phyloP scores from a whole-genome alignment of 2,113 vertebrate genomes.

The Corythoichthys intestinalis region DNA sequence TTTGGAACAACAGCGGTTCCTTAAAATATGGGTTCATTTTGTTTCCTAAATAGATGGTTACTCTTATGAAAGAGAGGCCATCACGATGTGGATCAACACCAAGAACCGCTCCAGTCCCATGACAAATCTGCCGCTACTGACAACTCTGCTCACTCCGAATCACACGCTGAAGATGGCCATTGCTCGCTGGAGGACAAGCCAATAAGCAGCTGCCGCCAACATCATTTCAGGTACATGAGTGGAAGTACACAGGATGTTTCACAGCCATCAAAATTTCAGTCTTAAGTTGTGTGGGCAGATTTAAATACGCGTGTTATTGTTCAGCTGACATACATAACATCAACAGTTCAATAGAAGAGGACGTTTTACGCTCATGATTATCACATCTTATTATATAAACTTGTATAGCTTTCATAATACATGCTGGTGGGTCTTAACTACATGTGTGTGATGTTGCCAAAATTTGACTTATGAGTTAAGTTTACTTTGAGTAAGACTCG shows the following conservation, averaged over 20 bases:
- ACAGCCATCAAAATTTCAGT: neutral
- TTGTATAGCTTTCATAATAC: neutral
- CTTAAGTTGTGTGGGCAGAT: neutral
- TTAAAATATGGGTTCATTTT: no score
- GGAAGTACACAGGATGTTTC: neutral
- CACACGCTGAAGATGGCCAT: conserved; percentile 95
- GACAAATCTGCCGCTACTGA: conserved; percentile 89
- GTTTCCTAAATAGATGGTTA: conserved; percentile 81
- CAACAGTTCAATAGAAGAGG: neutral
- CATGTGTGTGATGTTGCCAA: neutral
- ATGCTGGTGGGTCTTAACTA: neutral
- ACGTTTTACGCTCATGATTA: neutral
- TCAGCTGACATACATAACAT: neutral
- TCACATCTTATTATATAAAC: neutral
- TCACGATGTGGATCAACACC: conserved; percentile 85
- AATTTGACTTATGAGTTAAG: neutral
- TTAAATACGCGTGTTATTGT: neutral
- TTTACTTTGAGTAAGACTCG: neutral
- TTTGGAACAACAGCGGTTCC: no score
- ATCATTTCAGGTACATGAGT: conserved; percentile 3
- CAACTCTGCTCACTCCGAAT: conserved; percentile 84
- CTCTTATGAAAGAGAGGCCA: conserved; percentile 90
- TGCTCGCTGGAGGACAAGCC: conserved; percentile 77
- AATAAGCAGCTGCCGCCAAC: conserved; percentile 27
- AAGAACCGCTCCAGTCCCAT: conserved; percentile 91